These are phyloP conservation scores for Clarias batrachus DNA, from an alignment of 2,113 vertebrate species.

Conservation along the genomic window DNA sequence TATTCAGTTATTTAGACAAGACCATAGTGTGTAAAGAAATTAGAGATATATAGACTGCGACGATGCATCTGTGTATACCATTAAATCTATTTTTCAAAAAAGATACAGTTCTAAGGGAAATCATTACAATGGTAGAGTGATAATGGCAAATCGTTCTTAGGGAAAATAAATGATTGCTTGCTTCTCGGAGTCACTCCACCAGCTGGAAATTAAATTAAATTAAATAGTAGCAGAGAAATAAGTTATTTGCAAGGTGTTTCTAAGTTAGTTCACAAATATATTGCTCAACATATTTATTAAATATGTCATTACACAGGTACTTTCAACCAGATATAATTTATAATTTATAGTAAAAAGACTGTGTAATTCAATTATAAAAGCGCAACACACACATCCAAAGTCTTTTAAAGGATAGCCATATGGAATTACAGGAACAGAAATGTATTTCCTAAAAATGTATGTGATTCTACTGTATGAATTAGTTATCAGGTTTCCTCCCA, in stretches of 20 bases:
- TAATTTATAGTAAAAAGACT: not conserved
- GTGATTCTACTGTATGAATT: not conserved
- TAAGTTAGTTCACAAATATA: not conserved
- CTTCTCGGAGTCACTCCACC: not conserved
- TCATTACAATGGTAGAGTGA: not conserved
- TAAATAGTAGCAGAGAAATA: not conserved
- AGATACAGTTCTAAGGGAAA: not conserved
- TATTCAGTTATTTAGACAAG: conserved; percentile 68
- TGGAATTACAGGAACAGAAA: not conserved
- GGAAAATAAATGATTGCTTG: not conserved
- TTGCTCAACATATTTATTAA: not conserved
- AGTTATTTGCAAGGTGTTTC: not conserved
- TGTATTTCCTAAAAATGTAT: not conserved
- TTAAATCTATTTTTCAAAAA: conserved; percentile 14
- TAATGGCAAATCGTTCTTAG: not conserved
- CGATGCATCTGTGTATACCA: conserved; percentile 16
- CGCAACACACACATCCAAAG: not conserved
- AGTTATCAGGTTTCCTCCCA: not conserved
- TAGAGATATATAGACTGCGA: not conserved
- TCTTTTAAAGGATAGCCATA: not conserved
- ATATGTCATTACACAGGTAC: not conserved
- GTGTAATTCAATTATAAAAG: not conserved
- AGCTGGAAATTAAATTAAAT: not conserved
- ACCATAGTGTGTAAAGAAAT: conserved; percentile 50
- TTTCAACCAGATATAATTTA: not conserved